Percentiles rank a stretch among this genome's conserved stretches.
Conservation (phyloP, 2,797 vertebrate genomes). For the Molothrus aeneus region DNA sequence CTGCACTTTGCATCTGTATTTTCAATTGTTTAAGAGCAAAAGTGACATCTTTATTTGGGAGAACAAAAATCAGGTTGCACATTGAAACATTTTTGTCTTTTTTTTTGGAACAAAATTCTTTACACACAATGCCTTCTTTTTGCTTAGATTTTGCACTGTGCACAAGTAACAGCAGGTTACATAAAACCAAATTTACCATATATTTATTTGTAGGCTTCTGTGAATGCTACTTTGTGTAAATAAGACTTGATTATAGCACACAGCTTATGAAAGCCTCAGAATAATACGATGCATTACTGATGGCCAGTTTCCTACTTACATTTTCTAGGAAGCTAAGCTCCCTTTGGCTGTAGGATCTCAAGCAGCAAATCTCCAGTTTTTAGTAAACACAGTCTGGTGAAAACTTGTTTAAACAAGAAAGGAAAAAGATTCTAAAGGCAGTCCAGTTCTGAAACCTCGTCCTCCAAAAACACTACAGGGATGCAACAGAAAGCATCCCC, state of each 20-base stretch:
- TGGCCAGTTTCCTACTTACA: conserved; percentile 16
- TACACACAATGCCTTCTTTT: conserved; percentile 13
- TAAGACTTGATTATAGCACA: conserved; percentile 28
- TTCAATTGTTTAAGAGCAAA: conserved; percentile 59
- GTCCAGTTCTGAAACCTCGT: neutral
- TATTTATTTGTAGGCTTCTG: neutral
- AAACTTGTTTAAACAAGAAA: conserved; percentile 17
- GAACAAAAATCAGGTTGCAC: conserved; percentile 16
- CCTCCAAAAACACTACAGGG: neutral
- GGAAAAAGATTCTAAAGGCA: neutral
- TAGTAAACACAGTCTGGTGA: neutral
- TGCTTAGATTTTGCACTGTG: conserved; percentile 1
- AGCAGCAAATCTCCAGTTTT: neutral
- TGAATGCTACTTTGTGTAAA: conserved; percentile 26
- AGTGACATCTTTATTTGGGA: conserved; percentile 56
- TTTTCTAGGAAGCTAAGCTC: conserved; percentile 5
- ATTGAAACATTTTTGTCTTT: neutral
- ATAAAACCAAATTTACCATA: conserved; percentile 9
- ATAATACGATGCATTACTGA: neutral
- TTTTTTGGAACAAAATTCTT: conserved; percentile 29
- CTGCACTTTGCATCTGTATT: conserved; percentile 64
- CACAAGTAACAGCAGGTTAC: conserved; percentile 11
- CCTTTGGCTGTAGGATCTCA: conserved; percentile 3
- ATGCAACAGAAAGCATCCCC: neutral
- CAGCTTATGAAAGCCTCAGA: conserved; percentile 13